phyloP scores from a whole-genome alignment of 2,797 vertebrate genomes.

The Onychomys leucogaster region DNA sequence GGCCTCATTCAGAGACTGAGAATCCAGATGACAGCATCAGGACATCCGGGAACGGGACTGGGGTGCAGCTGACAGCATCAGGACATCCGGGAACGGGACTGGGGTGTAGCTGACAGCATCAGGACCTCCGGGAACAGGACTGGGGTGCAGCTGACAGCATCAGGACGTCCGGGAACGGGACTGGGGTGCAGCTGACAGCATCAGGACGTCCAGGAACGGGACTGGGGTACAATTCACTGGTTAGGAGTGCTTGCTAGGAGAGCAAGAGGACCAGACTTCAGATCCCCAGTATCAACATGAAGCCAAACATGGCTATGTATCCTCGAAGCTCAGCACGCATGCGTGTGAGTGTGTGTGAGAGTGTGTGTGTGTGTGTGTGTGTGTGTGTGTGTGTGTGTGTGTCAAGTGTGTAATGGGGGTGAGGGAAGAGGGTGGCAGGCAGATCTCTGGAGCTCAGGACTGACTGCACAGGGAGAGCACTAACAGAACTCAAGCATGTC shows the following conservation, averaged over 20 bases:
- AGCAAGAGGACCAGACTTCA: neutral
- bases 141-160: neutral
- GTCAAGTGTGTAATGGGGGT: neutral
- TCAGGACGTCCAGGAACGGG: too few relatives aligned
- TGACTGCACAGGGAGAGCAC: neutral
- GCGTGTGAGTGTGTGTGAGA: too few relatives aligned
- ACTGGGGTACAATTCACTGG: neutral
- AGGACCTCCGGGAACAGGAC: too few relatives aligned
- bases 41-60: too few relatives aligned
- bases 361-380: too few relatives aligned
- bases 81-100: neutral
- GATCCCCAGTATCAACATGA: neutral
- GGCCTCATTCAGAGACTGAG: slow-evolving; percentile 10
- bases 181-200: neutral
- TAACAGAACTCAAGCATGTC: neutral
- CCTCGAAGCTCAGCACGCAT: neutral
- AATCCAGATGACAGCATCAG: neutral
- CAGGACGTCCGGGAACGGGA: neutral
- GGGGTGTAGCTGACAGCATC: too few relatives aligned
- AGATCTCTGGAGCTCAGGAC: neutral
- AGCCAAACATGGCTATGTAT: neutral
- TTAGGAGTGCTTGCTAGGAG: neutral
- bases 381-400: too few relatives aligned
- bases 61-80: neutral
- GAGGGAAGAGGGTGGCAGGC: too few relatives aligned